Evolutionary conservation across 2,888 invertebrate species (phyloP), one percentile per base, ranked within the genome.

Genomic region (Dasypogon diadema): DNA sequence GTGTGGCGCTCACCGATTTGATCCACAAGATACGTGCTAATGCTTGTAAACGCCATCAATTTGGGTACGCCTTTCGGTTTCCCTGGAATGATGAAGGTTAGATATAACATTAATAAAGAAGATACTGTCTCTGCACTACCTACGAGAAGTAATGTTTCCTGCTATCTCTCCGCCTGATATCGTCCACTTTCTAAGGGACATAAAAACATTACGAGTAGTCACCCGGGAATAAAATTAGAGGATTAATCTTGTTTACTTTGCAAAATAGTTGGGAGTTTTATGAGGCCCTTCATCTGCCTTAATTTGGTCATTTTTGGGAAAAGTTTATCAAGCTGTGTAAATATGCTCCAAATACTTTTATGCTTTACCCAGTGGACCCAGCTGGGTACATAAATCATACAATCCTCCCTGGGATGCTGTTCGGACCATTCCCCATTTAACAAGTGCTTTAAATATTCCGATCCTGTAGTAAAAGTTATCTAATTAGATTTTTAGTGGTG

Each of bases 21-120:
- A 77, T 77, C 77, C 73, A 73, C 60, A 77, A 63, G 75, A 77
- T 77, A 75, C 65, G 77, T 77, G 77, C 75, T 75, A 77, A 77
- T 77, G 77, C 77, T 77, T 77, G 75, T 77, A 77, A 77, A 75
- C 72, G 73, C 51, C 75, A 72, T 77, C 75, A 70, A 75, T 77
- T 77, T 72, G 60, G 72, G 42, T 63, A 75, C 65, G 63, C 63
- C 37, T 54, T 21, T 42, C 24, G 42, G 55, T 46, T 55, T 70
- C 54, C 58, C 21, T 30, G 30, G 76, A 55, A 18, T 60, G 58
- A 74, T 24, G 46, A 42, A 48, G 74, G 63, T 74, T 46, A 22
- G 24, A 46, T 46, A 24, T 37, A 24, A 10, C 65, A 46, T 65
- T 46, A 46, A 65, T 46, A 65, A 46, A 16, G 54, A 21, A 70